A percentile compares a stretch with the other conserved stretches of the same genome.
Conservation (phyloP, 2,888 invertebrate genomes). For the Tanytarsus gracilentus region DNA sequence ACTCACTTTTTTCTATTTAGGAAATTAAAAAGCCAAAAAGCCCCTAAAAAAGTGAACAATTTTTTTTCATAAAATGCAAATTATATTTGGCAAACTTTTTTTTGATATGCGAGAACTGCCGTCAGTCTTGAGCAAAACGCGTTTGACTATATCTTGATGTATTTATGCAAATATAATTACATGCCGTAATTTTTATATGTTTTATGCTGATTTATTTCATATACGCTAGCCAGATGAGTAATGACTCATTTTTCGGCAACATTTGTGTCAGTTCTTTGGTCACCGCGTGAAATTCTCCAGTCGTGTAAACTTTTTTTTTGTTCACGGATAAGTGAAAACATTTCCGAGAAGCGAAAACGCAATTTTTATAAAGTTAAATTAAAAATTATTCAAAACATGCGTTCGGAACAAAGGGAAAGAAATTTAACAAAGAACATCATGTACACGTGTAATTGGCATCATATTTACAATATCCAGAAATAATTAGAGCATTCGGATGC, state of each 20-base stretch:
- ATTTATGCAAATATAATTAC: constrained; percentile 23
- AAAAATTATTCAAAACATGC: constrained; percentile 26
- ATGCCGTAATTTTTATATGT: constrained; percentile 13
- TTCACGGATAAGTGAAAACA: background rate
- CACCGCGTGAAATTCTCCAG: background rate
- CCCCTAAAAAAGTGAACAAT: too few species aligned
- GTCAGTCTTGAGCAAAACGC: background rate
- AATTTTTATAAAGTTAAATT: constrained; percentile 9
- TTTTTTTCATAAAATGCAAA: background rate
- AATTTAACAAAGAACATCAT: constrained; percentile 18
- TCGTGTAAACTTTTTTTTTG: background rate
- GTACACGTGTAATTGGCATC: constrained; percentile 3
- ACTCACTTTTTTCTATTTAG: too few species aligned
- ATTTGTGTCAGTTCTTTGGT: background rate
- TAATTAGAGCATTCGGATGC: constrained; percentile 14
- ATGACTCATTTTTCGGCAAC: constrained; percentile 10
- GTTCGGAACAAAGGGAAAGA: background rate
- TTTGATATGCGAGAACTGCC: background rate
- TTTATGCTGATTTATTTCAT: constrained; percentile 24
- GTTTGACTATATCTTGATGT: constrained; percentile 18
- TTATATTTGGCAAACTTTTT: background rate
- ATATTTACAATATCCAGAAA: too few species aligned
- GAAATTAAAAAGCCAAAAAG: too few species aligned
- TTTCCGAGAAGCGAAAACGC: constrained; percentile 26
- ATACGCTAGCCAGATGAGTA: constrained; percentile 12